These are phyloP conservation scores for Neosilurus hyrtlii DNA, from an alignment of 2,797 vertebrate genomes.

Conservation along the genomic window DNA sequence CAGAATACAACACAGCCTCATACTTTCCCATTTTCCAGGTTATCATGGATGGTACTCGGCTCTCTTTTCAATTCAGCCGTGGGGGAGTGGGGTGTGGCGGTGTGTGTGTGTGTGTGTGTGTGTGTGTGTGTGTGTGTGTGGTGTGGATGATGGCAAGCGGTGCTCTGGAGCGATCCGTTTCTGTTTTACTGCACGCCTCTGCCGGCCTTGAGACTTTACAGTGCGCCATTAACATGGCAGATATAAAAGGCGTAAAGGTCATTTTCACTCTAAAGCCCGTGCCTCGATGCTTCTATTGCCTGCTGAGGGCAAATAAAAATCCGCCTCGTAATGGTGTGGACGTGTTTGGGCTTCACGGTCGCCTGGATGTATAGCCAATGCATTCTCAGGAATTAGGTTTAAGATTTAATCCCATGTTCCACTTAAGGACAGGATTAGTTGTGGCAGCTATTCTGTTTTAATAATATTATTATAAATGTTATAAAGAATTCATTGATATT, in stretches of 20 bases:
- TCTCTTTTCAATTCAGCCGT: constrained; percentile 14
- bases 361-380: not conserved
- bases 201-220: constrained; percentile 70
- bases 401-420: constrained; percentile 35
- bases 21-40: constrained; percentile 36
- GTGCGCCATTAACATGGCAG: constrained; percentile 63
- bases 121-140: too few relatives aligned
- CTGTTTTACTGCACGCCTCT: constrained; percentile 45
- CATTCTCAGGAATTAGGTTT: constrained; percentile 2
- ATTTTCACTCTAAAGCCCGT: constrained; percentile 63
- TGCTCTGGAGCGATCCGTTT: constrained; percentile 58
- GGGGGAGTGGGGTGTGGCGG: too few relatives aligned
- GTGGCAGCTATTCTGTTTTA: too few relatives aligned
- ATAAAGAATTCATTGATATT: not conserved
- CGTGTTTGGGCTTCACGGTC: constrained; percentile 36
- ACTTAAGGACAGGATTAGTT: not conserved
- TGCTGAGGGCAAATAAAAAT: constrained; percentile 54
- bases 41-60: constrained; percentile 33
- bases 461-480: not conserved
- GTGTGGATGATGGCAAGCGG: constrained; percentile 42
- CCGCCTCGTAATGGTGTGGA: constrained; percentile 47
- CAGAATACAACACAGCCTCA: constrained; percentile 24
- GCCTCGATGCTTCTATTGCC: constrained; percentile 47
- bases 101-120: too few relatives aligned
- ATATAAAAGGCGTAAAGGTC: constrained; percentile 72